Conservation (phyloP, 2,888 invertebrate species). For the Philopedon plagiatum region DNA sequence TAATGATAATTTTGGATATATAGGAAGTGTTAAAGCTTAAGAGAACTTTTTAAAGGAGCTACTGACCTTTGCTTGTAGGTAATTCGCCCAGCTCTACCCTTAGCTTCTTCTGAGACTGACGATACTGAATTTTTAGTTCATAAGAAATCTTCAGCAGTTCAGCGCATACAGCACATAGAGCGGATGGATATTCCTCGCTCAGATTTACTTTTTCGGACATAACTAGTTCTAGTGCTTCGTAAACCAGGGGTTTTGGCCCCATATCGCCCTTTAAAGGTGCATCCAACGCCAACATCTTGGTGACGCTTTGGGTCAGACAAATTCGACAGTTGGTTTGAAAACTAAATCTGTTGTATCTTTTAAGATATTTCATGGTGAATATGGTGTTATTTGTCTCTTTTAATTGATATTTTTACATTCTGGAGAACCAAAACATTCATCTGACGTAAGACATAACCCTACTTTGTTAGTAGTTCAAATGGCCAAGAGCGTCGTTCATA, state of each 20-base stretch:
- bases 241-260: constrained; percentile 4
- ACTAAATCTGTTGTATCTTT: constrained; percentile 44
- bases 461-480: no score
- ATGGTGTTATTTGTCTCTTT: no score
- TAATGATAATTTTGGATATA: not conserved
- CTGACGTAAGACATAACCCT: no score
- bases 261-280: constrained; percentile 19
- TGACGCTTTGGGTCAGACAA: constrained; percentile 42
- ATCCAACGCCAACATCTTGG: constrained; percentile 10
- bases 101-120: constrained; percentile 18
- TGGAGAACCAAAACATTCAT: no score
- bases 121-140: constrained; percentile 39
- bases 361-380: constrained; percentile 32
- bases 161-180: constrained; percentile 42
- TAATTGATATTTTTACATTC: no score
- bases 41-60: not conserved
- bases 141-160: constrained; percentile 43
- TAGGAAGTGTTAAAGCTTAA: not conserved
- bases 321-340: constrained; percentile 47
- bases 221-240: constrained; percentile 39
- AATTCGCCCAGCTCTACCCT: constrained; percentile 6
- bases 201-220: constrained; percentile 32
- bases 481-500: no score
- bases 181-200: constrained; percentile 28
- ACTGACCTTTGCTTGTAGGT: constrained; percentile 2